Percentiles rank a stretch among this genome's conserved stretches.
Evolutionary conservation across 2,113 vertebrate genomes (phyloP).

Genomic region (Gulo gulo): DNA sequence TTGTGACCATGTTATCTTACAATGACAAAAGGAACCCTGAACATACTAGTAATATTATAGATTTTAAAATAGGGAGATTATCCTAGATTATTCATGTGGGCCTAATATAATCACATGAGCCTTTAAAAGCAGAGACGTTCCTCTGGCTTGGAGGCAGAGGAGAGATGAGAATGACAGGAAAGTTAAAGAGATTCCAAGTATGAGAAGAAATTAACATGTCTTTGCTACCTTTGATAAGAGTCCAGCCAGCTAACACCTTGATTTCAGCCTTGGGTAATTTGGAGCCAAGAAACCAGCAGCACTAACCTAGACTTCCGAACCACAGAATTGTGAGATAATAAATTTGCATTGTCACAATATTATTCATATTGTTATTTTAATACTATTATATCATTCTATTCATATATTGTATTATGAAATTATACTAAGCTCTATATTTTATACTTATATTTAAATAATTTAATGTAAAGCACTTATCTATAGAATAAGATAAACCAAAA

Average conservation of each 20-base stretch:
- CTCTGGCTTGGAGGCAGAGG: not conserved
- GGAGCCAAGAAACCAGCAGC: not conserved
- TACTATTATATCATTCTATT: not conserved
- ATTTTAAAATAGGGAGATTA: not conserved
- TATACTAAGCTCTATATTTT: not conserved
- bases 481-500: not conserved
- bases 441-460: not conserved
- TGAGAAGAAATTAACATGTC: not conserved
- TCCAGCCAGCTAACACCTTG: not conserved
- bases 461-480: not conserved
- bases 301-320: not conserved
- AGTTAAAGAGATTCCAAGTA: not conserved
- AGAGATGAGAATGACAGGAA: not conserved
- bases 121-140: not conserved
- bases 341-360: not conserved
- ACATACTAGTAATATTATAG: not conserved
- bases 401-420: not conserved
- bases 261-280: not conserved
- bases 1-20: not conserved
- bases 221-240: not conserved
- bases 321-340: not conserved
- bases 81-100: not conserved
- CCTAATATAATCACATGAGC: not conserved
- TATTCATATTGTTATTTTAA: not conserved
- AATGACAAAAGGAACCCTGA: not conserved